Evolutionary conservation across 1,140 invertebrate species (phyloP).

Genomic region (Drosophila hydei): DNA sequence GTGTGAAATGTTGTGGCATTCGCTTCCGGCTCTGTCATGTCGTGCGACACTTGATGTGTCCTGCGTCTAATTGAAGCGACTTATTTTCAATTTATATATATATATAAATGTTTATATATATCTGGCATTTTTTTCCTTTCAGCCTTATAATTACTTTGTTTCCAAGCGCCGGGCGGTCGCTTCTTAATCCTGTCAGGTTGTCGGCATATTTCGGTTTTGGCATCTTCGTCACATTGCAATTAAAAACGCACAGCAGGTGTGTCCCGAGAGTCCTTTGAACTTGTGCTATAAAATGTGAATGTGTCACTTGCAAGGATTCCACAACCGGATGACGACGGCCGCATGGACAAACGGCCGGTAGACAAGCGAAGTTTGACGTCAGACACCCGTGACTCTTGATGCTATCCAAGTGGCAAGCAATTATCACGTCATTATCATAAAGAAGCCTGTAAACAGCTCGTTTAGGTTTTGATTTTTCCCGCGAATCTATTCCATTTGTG

Average conservation of each 20-base stretch:
- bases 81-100: slow-evolving; percentile 15
- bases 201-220: slow-evolving; percentile 19
- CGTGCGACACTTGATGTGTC: slow-evolving; percentile 48
- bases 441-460: slow-evolving; percentile 47
- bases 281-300: slow-evolving; percentile 69
- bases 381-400: slow-evolving; percentile 15
- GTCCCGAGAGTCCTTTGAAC: slow-evolving; percentile 68
- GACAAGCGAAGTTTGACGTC: slow-evolving; percentile 21
- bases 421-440: slow-evolving; percentile 79
- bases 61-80: slow-evolving; percentile 41
- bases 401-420: slow-evolving; percentile 57
- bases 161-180: slow-evolving; percentile 61
- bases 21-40: slow-evolving; percentile 47
- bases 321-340: slow-evolving; percentile 52
- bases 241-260: slow-evolving; percentile 82
- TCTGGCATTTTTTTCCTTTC: neutral
- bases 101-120: slow-evolving; percentile 2
- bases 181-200: slow-evolving; percentile 47
- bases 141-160: slow-evolving; percentile 77
- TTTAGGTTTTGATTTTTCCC: slow-evolving; percentile 33
- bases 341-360: neutral
- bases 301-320: slow-evolving; percentile 83
- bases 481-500: neutral
- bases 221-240: slow-evolving; percentile 73
- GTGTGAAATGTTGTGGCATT: slow-evolving; percentile 56